Conservation (phyloP, 1,140 invertebrate genomes). For the Drosophila mauritiana region DNA sequence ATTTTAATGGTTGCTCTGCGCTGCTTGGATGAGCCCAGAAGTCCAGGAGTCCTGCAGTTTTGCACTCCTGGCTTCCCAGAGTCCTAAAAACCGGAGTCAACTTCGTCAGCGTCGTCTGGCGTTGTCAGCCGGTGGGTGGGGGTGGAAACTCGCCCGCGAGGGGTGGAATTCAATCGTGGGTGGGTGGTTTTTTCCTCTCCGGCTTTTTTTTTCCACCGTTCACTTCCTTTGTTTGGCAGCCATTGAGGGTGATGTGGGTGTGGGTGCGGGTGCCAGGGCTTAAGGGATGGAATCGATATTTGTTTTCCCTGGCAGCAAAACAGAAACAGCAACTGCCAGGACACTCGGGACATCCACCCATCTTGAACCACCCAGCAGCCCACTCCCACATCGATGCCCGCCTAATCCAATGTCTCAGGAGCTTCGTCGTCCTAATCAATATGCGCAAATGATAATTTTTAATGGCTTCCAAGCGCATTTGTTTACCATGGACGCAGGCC, state of each 20-base stretch:
- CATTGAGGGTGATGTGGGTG: constrained; percentile 72
- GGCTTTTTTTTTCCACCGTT: constrained; percentile 36
- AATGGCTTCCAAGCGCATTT: constrained; percentile 78
- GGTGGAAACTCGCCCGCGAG: constrained; percentile 31
- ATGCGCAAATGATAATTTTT: constrained; percentile 81
- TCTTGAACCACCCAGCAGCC: neutral
- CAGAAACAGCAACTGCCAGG: constrained; percentile 56
- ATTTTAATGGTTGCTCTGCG: constrained; percentile 83
- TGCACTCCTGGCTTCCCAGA: constrained; percentile 32
- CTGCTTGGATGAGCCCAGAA: constrained; percentile 74
- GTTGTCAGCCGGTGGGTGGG: constrained; percentile 53
- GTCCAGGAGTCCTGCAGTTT: constrained; percentile 47
- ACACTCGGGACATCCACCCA: constrained; percentile 16
- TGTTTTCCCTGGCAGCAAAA: constrained; percentile 72
- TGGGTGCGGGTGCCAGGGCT: constrained; percentile 60
- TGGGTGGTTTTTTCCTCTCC: constrained; percentile 61
- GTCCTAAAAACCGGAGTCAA: constrained; percentile 40
- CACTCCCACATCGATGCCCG: constrained; percentile 43
- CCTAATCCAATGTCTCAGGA: constrained; percentile 81
- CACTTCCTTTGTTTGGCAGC: constrained; percentile 80
- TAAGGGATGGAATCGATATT: constrained; percentile 84
- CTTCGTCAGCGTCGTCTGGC: constrained; percentile 67
- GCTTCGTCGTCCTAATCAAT: constrained; percentile 70
- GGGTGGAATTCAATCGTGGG: constrained; percentile 51
- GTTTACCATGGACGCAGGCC: constrained; percentile 58